These are phyloP conservation scores for Semotilus atromaculatus DNA, from an alignment of 2,797 vertebrate species.

Conservation along the genomic window DNA sequence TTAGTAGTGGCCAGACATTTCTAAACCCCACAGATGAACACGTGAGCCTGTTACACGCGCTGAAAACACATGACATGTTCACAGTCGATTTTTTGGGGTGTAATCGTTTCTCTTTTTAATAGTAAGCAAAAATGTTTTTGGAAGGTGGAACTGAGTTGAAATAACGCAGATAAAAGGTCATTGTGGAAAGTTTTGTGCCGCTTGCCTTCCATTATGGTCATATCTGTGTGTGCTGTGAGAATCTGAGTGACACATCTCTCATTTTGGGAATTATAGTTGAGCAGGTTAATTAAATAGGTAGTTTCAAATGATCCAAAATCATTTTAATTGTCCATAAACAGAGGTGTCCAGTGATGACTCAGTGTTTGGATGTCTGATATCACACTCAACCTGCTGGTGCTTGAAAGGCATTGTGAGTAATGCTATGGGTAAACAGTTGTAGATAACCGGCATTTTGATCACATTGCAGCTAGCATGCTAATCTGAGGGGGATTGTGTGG, in stretches of 20 bases:
- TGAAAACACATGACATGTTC: constrained; percentile 54
- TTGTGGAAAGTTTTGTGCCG: not conserved
- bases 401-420: constrained; percentile 36
- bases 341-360: constrained; percentile 2
- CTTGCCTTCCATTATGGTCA: no score
- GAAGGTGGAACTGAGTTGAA: not conserved
- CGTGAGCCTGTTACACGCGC: constrained; percentile 29
- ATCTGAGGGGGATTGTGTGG: constrained; percentile 16
- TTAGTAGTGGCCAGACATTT: constrained; percentile 50
- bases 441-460: constrained; percentile 33
- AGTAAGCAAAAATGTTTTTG: constrained; percentile 22
- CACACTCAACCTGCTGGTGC: constrained; percentile 29
- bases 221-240: not conserved
- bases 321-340: constrained; percentile 19
- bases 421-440: constrained; percentile 7
- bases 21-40: constrained; percentile 42
- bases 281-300: constrained; percentile 13
- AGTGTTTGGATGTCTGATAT: constrained; percentile 10
- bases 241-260: constrained; percentile 10
- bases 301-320: not conserved
- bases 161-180: not conserved
- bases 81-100: not conserved
- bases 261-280: not conserved
- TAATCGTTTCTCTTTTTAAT: not conserved
- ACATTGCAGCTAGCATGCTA: constrained; percentile 12